Base-by-base conservation (phyloP, 2,888 invertebrate genomes). In the Atethmia centrago region DNA sequence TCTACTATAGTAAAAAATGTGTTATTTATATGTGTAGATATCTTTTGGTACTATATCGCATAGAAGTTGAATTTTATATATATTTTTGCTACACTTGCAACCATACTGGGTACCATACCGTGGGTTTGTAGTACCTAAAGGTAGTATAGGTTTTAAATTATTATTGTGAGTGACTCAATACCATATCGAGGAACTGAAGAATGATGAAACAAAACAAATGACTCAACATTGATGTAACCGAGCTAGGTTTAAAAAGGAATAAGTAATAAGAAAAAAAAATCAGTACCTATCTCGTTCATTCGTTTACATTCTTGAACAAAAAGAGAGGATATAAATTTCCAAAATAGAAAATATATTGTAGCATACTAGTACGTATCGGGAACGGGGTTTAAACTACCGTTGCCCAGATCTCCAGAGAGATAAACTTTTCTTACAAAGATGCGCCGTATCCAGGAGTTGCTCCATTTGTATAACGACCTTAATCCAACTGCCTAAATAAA, bases 121-220 rank as follows among this genome's bases (percentile, higher is more conserved):
- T 71, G n/a, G 28, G 16, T 40, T 28, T 28, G 28, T 61, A 12
- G 5, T 73, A 28, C 19, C 21, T 12, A 28, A 25, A 49, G 16
- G 21, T 40, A 42, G 16, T 21, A 40, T n/a, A 40, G 19, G 10
- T 59, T 19, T 59, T 28, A n/a, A 7, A n/a, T 16, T 56, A 49
- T n/a, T 36, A 19, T 45, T 16, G 9, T 31, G 3, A 14, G 16
- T 75, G 64, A 76, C 49, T 45, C 49, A 75, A 65, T 49, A 19
- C 14, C 42, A 74, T 63, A 21, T 61, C 58, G 16, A 16, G 28
- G 31, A 74, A 74, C 31, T 56, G 16, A 9, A 8, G 42, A 31
- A 28, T 74, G 49, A 75, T 63, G 49, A 36, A 21, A 63, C 28
- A n/a, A 49, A 72, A 51, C 4, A 31, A 25, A 58, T 74, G n/a